phyloP scores from a whole-genome alignment of 2,888 invertebrate genomes.

The Eupelmus urozonus region DNA sequence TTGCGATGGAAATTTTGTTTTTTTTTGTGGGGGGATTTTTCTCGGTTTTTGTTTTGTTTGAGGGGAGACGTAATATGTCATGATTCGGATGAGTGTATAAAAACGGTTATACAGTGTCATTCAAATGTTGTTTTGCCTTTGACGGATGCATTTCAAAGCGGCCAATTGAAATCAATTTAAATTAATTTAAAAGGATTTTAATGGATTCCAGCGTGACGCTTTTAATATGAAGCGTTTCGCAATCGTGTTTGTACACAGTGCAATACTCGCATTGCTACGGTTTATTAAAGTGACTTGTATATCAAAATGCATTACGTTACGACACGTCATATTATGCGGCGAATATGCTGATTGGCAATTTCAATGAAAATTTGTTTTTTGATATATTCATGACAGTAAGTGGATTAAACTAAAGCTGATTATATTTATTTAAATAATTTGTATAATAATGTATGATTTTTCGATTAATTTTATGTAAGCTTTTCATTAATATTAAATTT shows the following conservation, averaged over 20 bases:
- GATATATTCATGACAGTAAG: too few relatives aligned
- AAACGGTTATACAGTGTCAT: too few relatives aligned
- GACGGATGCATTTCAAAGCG: neutral
- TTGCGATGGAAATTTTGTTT: neutral
- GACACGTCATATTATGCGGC: neutral
- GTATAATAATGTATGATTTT: too few relatives aligned
- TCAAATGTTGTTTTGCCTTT: slow-evolving; percentile 14
- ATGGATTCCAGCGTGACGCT: neutral
- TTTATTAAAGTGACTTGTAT: slow-evolving; percentile 4
- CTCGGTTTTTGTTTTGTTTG: neutral
- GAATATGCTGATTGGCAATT: slow-evolving; percentile 2
- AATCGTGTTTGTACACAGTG: neutral
- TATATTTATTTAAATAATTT: too few relatives aligned
- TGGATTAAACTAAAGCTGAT: too few relatives aligned
- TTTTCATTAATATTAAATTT: too few relatives aligned
- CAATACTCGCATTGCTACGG: neutral
- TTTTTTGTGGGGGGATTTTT: neutral
- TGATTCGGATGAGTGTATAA: too few relatives aligned
- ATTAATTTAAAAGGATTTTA: neutral
- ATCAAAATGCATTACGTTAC: neutral
- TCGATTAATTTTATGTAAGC: too few relatives aligned
- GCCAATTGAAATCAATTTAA: slow-evolving; percentile 4
- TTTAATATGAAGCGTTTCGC: neutral
- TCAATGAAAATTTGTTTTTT: too few relatives aligned
- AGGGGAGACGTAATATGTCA: too few relatives aligned